A percentile compares a stretch with the other conserved stretches of the same genome.
Conservation (phyloP, 1,140 invertebrate genomes). For the Danaus melanippus region DNA sequence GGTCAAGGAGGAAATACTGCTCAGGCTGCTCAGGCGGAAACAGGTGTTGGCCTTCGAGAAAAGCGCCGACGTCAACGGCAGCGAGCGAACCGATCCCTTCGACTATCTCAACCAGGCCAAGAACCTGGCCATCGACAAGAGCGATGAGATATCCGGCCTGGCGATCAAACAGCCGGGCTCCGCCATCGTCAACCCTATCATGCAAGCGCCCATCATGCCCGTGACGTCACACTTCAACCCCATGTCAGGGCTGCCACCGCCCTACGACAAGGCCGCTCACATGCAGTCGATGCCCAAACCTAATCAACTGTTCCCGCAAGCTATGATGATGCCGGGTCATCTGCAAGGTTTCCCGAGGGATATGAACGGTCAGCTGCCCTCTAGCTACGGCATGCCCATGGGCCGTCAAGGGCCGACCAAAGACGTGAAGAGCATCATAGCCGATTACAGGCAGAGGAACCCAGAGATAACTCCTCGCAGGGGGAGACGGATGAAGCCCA, state of each 20-base stretch:
- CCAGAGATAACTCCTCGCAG: constrained; percentile 79
- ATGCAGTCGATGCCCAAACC: constrained; percentile 61
- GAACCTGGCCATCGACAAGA: constrained; percentile 62
- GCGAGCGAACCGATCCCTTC: constrained; percentile 50
- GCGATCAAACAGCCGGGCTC: constrained; percentile 52
- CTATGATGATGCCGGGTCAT: constrained; percentile 54
- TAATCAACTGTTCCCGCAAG: constrained; percentile 43
- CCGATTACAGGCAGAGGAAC: constrained; percentile 83
- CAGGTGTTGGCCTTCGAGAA: constrained; percentile 73
- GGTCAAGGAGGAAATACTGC: constrained; percentile 84
- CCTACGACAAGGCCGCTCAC: constrained; percentile 62
- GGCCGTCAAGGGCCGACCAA: constrained; percentile 83
- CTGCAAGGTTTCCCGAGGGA: constrained; percentile 64
- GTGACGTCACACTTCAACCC: constrained; percentile 53
- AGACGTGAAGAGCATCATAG: constrained; percentile 87
- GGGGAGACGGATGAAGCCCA: constrained; percentile 74
- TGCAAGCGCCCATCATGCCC: constrained; percentile 49
- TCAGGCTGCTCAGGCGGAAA: constrained; percentile 77
- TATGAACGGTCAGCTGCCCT: constrained; percentile 65
- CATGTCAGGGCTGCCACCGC: constrained; percentile 57
- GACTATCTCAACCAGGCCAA: constrained; percentile 61
- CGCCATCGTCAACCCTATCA: constrained; percentile 41
- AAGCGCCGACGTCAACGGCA: constrained; percentile 50
- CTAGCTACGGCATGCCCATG: constrained; percentile 51
- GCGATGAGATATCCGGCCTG: constrained; percentile 63